Percentiles rank a stretch among this genome's conserved stretches.
Conservation (phyloP, 2,113 vertebrate species). For the Carollia perspicillata region DNA sequence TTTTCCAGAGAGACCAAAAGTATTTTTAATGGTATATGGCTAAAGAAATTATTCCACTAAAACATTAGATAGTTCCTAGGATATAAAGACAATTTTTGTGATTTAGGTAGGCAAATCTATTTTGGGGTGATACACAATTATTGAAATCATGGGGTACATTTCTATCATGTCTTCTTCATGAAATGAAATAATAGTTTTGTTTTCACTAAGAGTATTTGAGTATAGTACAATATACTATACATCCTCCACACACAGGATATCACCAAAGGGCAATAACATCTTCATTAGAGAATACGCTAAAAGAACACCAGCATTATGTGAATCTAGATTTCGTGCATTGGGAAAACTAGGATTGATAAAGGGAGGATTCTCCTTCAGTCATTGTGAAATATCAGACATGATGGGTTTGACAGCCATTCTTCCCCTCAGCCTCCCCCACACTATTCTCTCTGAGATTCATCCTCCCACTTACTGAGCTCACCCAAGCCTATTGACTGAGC, state of each 20-base stretch:
- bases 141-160: background rate
- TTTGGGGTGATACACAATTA: background rate
- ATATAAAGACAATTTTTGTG: background rate
- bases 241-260: background rate
- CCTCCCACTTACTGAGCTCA: constrained; percentile 35
- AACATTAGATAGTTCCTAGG: background rate
- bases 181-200: constrained; percentile 33
- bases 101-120: background rate
- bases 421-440: background rate
- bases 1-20: background rate
- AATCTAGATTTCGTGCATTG: background rate
- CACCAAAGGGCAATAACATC: background rate
- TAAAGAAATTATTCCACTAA: background rate
- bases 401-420: constrained; percentile 43
- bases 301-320: background rate
- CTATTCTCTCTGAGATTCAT: constrained; percentile 34
- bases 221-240: background rate
- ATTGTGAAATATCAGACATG: constrained; percentile 54
- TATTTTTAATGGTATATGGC: background rate
- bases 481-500: constrained; percentile 59
- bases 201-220: background rate
- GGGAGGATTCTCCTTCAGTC: constrained; percentile 15
- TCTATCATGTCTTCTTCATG: background rate
- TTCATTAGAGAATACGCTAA: constrained; percentile 10
- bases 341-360: constrained; percentile 27